Base-by-base conservation (phyloP, 2,888 invertebrate species). In the Caenorhabditis sp. region DNA sequence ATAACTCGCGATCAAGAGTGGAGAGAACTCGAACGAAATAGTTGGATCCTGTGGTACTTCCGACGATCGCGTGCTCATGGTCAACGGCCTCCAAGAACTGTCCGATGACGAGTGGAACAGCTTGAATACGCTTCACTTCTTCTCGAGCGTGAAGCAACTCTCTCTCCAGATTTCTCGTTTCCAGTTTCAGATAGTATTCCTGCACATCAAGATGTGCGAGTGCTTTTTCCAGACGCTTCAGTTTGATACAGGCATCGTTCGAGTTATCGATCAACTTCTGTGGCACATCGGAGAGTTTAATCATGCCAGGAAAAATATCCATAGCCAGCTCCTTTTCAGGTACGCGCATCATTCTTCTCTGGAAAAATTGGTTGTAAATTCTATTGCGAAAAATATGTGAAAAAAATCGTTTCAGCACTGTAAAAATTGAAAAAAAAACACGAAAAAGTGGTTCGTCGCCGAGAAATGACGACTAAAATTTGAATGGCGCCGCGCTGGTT, bases 41-140 rank as follows among this genome's bases (percentile, higher is more conserved):
- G 94, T 99, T 99, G 0, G 98, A 99, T 35, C 99, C 94, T 49
- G 98, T 98, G 22, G 98, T 99, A 63, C 98, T 98, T 61, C 98
- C 98, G 83, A 99, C 98, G 93, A 99, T 99, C 82, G 98, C 99
- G 86, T 98, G 98, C 92, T 99, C 98, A 93, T 97, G 98, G 93
- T 99, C 99, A 49, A 99, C 98, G 82, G 99, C 98, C 94, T 99
- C 99, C 88, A 99, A 94, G 93, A 99, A 99, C 93, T 99, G 99
- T 0, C 99, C 99, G 92, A 99, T 99, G 0, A 99, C 98, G 73
- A 99, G 94, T 1, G 99, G 99, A 24, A 99, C 99, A 84, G 98
- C 98, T 93, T 99, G 98, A 92, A 99, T 99, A 59, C 98, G 95
- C 93, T 99, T 99, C 0, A 99, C 98, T 87, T 94, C 94, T 90